Conservation (phyloP, 1,140 invertebrate species). For the Antheraea pernyi region DNA sequence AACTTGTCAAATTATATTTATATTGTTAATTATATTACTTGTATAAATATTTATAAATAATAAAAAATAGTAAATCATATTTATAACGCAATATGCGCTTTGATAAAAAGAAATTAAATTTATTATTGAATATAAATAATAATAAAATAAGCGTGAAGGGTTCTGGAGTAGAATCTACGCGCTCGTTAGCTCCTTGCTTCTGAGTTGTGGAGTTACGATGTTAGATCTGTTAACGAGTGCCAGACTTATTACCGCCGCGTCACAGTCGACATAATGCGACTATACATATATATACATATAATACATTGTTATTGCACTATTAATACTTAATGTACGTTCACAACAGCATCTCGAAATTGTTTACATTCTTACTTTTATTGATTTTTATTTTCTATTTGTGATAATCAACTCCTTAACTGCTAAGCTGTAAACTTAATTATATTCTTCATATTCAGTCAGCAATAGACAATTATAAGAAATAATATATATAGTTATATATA, state of each 20-base stretch:
- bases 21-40: too few relatives aligned
- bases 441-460: too few relatives aligned
- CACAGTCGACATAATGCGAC: slow-evolving; percentile 24
- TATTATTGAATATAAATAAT: neutral
- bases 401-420: neutral
- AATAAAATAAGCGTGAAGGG: neutral
- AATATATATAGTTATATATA: too few relatives aligned
- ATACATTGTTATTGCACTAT: slow-evolving; percentile 39
- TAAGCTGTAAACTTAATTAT: neutral
- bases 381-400: neutral
- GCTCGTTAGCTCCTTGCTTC: slow-evolving; percentile 35
- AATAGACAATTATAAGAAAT: too few relatives aligned
- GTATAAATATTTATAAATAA: too few relatives aligned
- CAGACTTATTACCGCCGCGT: slow-evolving; percentile 42
- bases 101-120: too few relatives aligned
- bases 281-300: too few relatives aligned
- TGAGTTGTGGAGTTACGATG: slow-evolving; percentile 33
- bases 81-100: too few relatives aligned
- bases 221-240: slow-evolving; percentile 40
- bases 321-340: slow-evolving; percentile 17
- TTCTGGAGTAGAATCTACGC: neutral
- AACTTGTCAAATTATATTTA: too few relatives aligned
- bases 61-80: too few relatives aligned
- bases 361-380: neutral
- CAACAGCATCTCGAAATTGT: neutral